Evolutionary conservation across 2,113 vertebrate genomes (phyloP), one percentile per base, ranked within the genome.

Genomic region (Myotis davidii): DNA sequence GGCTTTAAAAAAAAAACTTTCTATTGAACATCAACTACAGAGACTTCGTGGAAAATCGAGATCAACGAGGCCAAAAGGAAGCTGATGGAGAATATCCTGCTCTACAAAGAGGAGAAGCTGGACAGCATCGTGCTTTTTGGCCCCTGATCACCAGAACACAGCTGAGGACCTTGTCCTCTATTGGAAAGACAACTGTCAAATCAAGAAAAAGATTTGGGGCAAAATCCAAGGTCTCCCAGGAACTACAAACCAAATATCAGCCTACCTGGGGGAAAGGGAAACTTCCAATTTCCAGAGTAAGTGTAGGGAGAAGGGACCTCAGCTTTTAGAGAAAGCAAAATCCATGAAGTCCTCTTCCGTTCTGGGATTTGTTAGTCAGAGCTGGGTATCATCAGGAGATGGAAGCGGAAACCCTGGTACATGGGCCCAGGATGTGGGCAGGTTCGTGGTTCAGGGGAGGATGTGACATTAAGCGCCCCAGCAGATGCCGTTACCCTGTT

Each of bases 21-120:
- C 61, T 97, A 5, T 97, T 97, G 90, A 98, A 97, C 70, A 45
- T 74, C 56, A 97, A 59, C 92, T 88, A 94, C 96, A 97, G 97
- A 98, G 64, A 97, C 96, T 39, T 98, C 98, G 0, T 98, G 98
- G 98, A 98, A 98, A 85, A 98, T 99, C 79, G 90, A 98, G 77
- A 98, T 99, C 95, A 99, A 99, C 27, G 98, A 98, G 65, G 94
- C 98, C 88, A 99, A 99, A 91, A 98, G 98, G 98, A 98, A 98
- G 94, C 94, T 99, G 34, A 98, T 99, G 98, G 98, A 98, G 97
- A 97, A 98, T 48, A 98, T 99, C 87, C 77, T 98, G 90, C 97
- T 99, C 14, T 99, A 99, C 93, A 97, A 98, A 96, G 98, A 98
- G 73, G 97, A 98, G n/a, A 98, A 98, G 83, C 72, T 99, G 90